phyloP scores from a whole-genome alignment of 2,113 vertebrate genomes.

The Acrocephalus arundinaceus region DNA sequence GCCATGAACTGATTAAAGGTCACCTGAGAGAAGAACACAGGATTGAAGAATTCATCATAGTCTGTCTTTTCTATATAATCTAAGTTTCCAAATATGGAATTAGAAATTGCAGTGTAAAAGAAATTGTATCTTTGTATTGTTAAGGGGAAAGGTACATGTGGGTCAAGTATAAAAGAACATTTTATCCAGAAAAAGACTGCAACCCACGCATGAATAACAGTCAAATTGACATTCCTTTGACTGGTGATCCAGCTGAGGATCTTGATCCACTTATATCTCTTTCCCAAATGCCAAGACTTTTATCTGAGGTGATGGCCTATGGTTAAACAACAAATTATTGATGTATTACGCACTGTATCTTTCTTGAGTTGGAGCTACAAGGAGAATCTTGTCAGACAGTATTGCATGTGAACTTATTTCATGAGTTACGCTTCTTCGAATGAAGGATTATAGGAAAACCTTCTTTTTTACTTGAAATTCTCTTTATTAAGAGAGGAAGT shows the following conservation, averaged over 20 bases:
- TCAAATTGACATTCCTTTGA: constrained; percentile 28
- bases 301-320: not conserved
- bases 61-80: not conserved
- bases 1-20: not conserved
- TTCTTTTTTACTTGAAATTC: not conserved
- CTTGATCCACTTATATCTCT: not conserved
- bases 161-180: constrained; percentile 11
- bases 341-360: not conserved
- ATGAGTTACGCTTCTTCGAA: not conserved
- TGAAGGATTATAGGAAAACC: not conserved
- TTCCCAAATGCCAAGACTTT: constrained; percentile 42
- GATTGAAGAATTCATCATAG: constrained; percentile 8
- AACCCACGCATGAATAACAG: not conserved
- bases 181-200: constrained; percentile 9
- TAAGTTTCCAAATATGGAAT: not conserved
- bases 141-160: not conserved
- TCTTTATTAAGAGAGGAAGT: not conserved
- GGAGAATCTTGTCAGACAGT: not conserved
- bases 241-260: constrained; percentile 16
- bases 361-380: not conserved
- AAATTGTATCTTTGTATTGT: not conserved
- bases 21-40: not conserved
- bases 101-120: not conserved
- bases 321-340: constrained; percentile 27
- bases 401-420: not conserved